These are phyloP conservation scores for Typhlichthys subterraneus DNA, from an alignment of 2,797 vertebrate species.

Conservation along the genomic window DNA sequence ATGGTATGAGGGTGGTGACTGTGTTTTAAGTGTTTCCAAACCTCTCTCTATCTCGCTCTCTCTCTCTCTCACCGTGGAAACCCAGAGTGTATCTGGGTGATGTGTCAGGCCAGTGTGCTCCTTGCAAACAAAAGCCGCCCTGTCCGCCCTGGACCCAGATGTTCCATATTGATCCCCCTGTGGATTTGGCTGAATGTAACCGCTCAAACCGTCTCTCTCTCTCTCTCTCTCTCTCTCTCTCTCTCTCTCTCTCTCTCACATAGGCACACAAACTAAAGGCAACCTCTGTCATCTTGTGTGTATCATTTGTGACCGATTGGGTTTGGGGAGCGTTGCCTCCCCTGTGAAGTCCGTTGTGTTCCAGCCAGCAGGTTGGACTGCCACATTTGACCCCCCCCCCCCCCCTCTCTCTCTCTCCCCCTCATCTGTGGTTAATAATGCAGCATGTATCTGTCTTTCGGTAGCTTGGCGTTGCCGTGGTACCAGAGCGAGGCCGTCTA, in stretches of 20 bases:
- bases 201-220: constrained; percentile 45
- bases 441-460: constrained; percentile 74
- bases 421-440: constrained; percentile 79
- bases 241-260: constrained; percentile 15
- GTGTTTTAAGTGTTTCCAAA: too few species aligned
- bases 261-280: neutral
- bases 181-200: constrained; percentile 73
- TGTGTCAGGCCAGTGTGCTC: constrained; percentile 68
- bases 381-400: neutral
- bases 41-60: constrained; percentile 24
- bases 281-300: too few species aligned
- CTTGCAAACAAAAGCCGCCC: constrained; percentile 70
- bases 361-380: too few species aligned
- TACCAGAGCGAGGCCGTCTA: constrained; percentile 68
- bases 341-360: too few species aligned
- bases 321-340: too few species aligned
- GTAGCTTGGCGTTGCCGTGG: constrained; percentile 71
- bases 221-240: constrained; percentile 28
- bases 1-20: too few species aligned
- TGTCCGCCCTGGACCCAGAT: constrained; percentile 75
- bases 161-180: constrained; percentile 77
- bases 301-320: too few species aligned
- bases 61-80: constrained; percentile 50
- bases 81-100: constrained; percentile 60
- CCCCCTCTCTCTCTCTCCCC: constrained; percentile 46